Percentiles rank a stretch among this genome's conserved stretches.
Conservation (phyloP, 2,888 invertebrate species). For the Deladenus siricidicola region DNA sequence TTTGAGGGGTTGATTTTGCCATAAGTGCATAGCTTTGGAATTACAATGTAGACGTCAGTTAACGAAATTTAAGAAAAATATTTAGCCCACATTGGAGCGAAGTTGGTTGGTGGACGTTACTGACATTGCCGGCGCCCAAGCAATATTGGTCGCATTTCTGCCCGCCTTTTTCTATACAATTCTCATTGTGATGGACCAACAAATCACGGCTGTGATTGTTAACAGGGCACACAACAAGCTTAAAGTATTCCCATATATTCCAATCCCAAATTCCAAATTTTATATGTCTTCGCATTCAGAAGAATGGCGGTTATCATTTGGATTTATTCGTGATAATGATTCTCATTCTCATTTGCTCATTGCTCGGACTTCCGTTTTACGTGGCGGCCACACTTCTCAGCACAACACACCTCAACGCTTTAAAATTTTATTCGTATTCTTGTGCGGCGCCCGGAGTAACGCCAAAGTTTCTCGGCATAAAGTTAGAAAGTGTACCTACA, state of each 20-base stretch:
- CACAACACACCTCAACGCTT: constrained; percentile 82
- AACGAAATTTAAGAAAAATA: not conserved
- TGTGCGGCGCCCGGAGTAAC: constrained; percentile 91
- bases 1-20: not conserved
- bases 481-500: no score
- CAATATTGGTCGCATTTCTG: constrained; percentile 47
- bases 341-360: constrained; percentile 73
- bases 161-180: constrained; percentile 57
- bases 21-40: not conserved
- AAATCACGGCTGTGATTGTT: constrained; percentile 58
- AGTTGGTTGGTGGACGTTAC: constrained; percentile 35
- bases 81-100: constrained; percentile 36
- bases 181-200: constrained; percentile 58
- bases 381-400: constrained; percentile 66
- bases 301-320: constrained; percentile 88
- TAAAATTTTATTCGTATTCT: constrained; percentile 70
- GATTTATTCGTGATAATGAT: constrained; percentile 81
- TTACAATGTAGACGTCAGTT: not conserved
- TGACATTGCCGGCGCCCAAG: constrained; percentile 18
- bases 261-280: no score
- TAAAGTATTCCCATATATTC: constrained; percentile 45
- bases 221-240: constrained; percentile 58
- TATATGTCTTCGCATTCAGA: constrained; percentile 54
- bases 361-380: constrained; percentile 80
- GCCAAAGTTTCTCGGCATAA: constrained; percentile 61